Conservation (phyloP, 2,888 invertebrate genomes). For the Andrena flavipes region DNA sequence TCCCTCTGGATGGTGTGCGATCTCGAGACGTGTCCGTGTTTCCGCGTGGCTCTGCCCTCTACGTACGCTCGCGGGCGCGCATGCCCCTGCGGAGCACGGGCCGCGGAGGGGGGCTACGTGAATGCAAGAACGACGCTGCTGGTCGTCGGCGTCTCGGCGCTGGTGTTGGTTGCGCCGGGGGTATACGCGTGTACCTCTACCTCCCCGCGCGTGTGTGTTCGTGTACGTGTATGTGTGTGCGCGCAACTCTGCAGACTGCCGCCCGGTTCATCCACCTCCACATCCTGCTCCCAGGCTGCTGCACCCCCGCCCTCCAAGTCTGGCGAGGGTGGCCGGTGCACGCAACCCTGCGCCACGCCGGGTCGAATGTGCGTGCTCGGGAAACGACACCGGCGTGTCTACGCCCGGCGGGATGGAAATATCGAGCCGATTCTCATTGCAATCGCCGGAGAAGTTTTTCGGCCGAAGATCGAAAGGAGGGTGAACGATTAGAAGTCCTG, state of each 20-base stretch:
- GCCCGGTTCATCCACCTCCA: constrained; percentile 83
- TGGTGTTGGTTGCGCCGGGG: constrained; percentile 10
- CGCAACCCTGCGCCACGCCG: constrained; percentile 56
- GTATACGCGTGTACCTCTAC: not conserved
- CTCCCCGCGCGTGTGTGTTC: not conserved
- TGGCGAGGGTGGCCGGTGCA: constrained; percentile 59
- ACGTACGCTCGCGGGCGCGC: constrained; percentile 19
- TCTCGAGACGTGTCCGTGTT: constrained; percentile 25
- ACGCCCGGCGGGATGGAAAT: constrained; percentile 32
- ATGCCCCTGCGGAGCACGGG: not conserved
- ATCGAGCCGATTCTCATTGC: constrained; percentile 32
- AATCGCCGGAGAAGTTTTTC: constrained; percentile 14
- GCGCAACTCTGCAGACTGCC: constrained; percentile 75
- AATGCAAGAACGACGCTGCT: constrained; percentile 27
- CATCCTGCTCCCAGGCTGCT: constrained; percentile 77
- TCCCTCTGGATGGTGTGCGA: constrained; percentile 3
- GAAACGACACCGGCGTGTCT: constrained; percentile 53
- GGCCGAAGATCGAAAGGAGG: constrained; percentile 16
- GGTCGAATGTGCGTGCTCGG: constrained; percentile 57
- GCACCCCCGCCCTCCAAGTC: constrained; percentile 70
- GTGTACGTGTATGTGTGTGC: constrained; percentile 27
- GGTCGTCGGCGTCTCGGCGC: constrained; percentile 13
- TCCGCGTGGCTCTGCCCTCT: constrained; percentile 23
- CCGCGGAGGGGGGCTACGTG: not conserved
- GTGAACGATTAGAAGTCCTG: not conserved